phyloP scores from a whole-genome alignment of 2,113 vertebrate genomes.

The Rynchops niger region DNA sequence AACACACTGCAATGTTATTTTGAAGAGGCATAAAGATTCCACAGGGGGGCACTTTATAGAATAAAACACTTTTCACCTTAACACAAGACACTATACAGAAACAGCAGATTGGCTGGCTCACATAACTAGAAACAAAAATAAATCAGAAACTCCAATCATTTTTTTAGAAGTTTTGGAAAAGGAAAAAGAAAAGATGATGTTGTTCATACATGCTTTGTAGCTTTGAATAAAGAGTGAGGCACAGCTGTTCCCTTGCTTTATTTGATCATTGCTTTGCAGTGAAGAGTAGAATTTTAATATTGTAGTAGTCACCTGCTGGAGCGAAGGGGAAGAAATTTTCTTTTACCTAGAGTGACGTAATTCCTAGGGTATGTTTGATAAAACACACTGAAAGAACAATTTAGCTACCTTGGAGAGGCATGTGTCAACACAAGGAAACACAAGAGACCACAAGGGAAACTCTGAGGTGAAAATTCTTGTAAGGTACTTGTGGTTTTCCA shows the following conservation, averaged over 20 bases:
- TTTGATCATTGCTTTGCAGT: not conserved
- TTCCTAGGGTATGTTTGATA: not conserved
- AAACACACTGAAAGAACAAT: not conserved
- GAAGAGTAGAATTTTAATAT: not conserved
- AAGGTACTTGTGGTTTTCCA: not conserved
- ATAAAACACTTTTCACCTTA: not conserved
- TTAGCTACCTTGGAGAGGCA: not conserved
- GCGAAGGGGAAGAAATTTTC: not conserved
- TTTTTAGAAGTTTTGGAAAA: not conserved
- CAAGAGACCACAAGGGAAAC: not conserved
- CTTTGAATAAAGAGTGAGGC: not conserved
- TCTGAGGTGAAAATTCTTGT: not conserved
- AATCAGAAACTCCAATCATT: not conserved
- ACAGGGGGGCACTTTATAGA: not conserved
- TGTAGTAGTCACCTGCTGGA: not conserved
- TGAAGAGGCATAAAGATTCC: not conserved
- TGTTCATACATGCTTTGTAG: not conserved
- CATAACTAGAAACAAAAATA: not conserved
- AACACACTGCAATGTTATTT: not conserved
- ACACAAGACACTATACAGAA: not conserved
- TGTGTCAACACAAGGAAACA: not conserved
- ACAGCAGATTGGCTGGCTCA: not conserved
- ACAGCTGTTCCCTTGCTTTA: not conserved
- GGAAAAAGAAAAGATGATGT: not conserved
- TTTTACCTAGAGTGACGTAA: not conserved